These are phyloP conservation scores for Eulemur mongoz DNA, from an alignment of 2,797 vertebrate species.

Conservation along the genomic window DNA sequence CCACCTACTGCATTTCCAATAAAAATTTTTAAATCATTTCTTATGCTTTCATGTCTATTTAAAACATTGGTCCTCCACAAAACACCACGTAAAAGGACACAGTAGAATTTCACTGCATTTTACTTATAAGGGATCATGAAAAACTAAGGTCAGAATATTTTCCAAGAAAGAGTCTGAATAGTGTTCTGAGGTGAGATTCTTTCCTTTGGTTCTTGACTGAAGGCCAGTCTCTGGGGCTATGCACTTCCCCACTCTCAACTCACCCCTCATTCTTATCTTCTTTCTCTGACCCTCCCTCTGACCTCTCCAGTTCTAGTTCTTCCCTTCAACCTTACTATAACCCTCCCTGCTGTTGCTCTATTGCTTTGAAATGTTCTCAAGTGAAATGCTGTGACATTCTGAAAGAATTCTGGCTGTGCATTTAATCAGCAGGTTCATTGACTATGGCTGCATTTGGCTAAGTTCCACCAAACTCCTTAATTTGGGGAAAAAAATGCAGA, in stretches of 20 bases:
- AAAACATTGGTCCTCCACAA: not conserved
- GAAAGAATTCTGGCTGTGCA: not conserved
- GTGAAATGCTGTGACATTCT: not conserved
- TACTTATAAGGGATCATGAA: not conserved
- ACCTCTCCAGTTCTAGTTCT: not conserved
- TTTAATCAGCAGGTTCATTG: not conserved
- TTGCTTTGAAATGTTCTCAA: not conserved
- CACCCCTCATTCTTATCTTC: not conserved
- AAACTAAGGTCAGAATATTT: not conserved
- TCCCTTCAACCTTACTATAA: not conserved
- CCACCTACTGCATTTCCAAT: not conserved
- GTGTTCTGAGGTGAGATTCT: not conserved
- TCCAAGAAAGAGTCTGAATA: not conserved
- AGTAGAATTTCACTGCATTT: not conserved
- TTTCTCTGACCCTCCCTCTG: not conserved
- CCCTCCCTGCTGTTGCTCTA: not conserved
- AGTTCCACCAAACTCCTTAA: not conserved
- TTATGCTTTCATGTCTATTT: not conserved
- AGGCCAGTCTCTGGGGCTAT: not conserved
- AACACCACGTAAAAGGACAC: not conserved
- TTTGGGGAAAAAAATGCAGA: not conserved
- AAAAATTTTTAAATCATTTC: not conserved
- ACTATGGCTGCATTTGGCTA: not conserved
- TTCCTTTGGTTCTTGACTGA: not conserved
- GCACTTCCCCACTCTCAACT: rapidly evolving